Base-by-base conservation (phyloP, 2,888 invertebrate genomes). In the Diloba caeruleocephala region DNA sequence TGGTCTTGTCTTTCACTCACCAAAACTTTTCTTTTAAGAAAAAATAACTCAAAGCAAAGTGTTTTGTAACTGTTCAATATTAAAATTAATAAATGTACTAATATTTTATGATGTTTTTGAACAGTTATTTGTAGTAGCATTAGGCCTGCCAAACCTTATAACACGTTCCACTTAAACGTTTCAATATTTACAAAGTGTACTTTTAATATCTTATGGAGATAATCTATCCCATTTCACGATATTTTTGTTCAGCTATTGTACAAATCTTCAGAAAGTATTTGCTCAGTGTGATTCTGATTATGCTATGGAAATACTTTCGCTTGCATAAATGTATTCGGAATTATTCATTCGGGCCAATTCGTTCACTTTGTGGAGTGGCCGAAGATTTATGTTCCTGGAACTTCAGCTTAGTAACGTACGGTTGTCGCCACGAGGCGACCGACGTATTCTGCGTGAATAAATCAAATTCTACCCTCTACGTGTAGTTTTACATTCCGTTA, bases 301-400 rank as follows among this genome's bases (percentile, higher is more conserved):
- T 66, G 61, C 49, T 52, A 78, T 70, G 73, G 68, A 71, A 76
- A 78, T 74, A 71, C 71, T 69, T 70, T 64, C 61, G 67, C 67
- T 74, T 76, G 76, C 73, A 74, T 77, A 79, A 81, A 83, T 81
- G 74, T 82, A 83, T 79, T 78, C 65, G 64, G 81, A 86, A 85
- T 86, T 81, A 87, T 88, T 87, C 81, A 87, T 84, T 79, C 72
- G 71, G 67, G 74, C 74, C 78, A 77, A 84, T 85, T 84, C 81
- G 76, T 81, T 80, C 79, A 76, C 79, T 78, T 81, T 76, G 74
- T 72, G 83, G 79, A 81, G 79, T 81, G 77, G 81, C 74, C 68
- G 77, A 66, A 86, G 85, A 89, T 89, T 88, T 88, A 89, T 86
- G 84, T 79, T 78, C 72, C 78, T 79, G 67, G 79, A 86, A 88